These are phyloP conservation scores for Grapholita molesta DNA, from an alignment of 1,140 invertebrate genomes.

Conservation along the genomic window DNA sequence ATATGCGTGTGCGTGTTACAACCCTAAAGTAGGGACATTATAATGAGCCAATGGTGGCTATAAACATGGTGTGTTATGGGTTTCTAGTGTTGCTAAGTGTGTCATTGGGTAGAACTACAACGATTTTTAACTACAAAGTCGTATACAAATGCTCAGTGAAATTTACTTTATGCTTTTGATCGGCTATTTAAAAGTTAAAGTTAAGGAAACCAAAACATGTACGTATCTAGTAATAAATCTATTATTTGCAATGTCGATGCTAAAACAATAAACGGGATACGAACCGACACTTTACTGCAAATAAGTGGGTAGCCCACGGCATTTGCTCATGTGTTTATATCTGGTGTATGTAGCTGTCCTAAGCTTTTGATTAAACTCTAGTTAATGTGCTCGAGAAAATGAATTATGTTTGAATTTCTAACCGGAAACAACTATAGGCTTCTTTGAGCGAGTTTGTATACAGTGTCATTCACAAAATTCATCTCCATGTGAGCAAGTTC, in stretches of 20 bases:
- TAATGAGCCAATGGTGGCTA: constrained; percentile 35
- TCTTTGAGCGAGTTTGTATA: no score
- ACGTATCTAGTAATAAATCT: background rate
- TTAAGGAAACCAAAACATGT: background rate
- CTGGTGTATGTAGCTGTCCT: no score
- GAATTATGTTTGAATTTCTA: no score
- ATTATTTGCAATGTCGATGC: background rate
- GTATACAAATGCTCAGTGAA: constrained; percentile 24
- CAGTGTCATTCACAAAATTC: no score
- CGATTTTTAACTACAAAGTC: background rate
- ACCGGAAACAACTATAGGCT: no score
- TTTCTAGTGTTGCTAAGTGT: background rate
- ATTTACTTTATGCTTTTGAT: no score
- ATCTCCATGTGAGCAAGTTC: no score
- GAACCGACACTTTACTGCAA: background rate
- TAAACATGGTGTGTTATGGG: constrained; percentile 20
- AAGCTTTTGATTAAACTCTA: no score
- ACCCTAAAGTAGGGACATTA: constrained; percentile 48
- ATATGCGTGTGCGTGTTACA: constrained; percentile 43
- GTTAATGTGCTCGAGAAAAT: no score
- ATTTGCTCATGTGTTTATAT: no score
- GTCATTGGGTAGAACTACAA: background rate
- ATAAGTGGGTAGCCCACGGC: no score
- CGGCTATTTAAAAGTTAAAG: no score
- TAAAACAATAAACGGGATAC: background rate